Evolutionary conservation across 2,113 vertebrate genomes (phyloP).

Genomic region (Lepidothrix coronata): DNA sequence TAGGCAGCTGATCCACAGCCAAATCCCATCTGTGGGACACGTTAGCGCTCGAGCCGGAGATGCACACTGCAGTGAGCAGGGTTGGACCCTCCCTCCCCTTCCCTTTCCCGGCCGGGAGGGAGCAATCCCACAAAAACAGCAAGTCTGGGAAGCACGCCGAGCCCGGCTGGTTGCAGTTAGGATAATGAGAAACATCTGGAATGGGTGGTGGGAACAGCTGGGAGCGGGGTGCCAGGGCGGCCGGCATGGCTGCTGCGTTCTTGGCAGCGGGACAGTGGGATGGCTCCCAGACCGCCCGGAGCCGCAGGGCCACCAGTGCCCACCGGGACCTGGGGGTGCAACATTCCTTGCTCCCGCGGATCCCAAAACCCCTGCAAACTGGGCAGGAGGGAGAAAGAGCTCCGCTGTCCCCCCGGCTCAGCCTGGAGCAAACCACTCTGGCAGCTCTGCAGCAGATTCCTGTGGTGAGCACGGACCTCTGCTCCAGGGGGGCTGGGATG

Average conservation of each 20-base stretch:
- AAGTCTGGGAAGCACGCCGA: constrained; percentile 44
- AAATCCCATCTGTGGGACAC: constrained; percentile 62
- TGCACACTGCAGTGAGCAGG: not conserved
- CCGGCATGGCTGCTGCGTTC: not conserved
- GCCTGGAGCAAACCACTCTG: not conserved
- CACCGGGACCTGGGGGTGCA: not conserved
- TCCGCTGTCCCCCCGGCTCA: not conserved
- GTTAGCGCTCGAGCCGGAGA: constrained; percentile 18
- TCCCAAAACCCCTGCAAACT: not conserved
- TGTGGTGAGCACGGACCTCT: rapidly evolving
- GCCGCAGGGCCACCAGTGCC: not conserved
- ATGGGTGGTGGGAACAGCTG: constrained; percentile 64
- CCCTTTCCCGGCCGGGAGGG: not conserved
- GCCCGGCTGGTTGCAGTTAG: constrained; percentile 46
- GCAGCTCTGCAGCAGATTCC: not conserved
- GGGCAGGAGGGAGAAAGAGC: not conserved
- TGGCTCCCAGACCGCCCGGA: not conserved
- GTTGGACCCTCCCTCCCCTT: not conserved
- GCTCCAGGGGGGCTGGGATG: not conserved
- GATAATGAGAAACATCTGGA: constrained; percentile 72
- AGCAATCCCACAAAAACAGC: not conserved
- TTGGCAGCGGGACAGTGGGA: not conserved
- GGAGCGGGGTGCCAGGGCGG: constrained; percentile 24
- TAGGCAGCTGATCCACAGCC: constrained; percentile 54
- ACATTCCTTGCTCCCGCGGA: not conserved